Conservation (phyloP, 2,888 invertebrate genomes). For the Temnothorax rugatulus region DNA sequence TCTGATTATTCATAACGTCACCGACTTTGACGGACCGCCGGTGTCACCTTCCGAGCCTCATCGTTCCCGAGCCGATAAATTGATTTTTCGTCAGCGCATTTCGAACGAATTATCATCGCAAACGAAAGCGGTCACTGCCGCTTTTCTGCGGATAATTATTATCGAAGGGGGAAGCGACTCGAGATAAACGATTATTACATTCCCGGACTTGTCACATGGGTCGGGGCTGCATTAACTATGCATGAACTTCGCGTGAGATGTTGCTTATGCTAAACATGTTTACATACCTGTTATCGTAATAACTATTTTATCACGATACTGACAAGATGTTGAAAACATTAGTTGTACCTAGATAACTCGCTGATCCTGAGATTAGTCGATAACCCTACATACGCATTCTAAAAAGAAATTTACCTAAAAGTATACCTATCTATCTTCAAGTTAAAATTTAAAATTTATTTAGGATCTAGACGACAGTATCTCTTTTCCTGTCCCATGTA, state of each 20-base stretch:
- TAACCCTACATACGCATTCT: not conserved
- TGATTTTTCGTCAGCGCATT: slow-evolving; percentile 13
- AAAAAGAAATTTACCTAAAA: not conserved
- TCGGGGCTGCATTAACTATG: not conserved
- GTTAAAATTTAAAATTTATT: not conserved
- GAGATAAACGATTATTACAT: slow-evolving; percentile 6
- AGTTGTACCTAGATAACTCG: too few species aligned
- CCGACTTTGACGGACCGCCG: slow-evolving; percentile 56
- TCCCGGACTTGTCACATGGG: not conserved
- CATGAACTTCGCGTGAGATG: slow-evolving; percentile 1
- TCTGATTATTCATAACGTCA: slow-evolving; percentile 69
- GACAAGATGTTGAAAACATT: not conserved
- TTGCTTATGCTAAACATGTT: not conserved
- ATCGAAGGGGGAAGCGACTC: slow-evolving; percentile 17
- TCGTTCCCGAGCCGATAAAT: slow-evolving; percentile 48
- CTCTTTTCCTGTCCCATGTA: not conserved
- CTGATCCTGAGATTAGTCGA: too few species aligned
- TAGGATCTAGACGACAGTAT: not conserved
- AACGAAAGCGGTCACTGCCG: not conserved
- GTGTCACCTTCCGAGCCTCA: slow-evolving; percentile 63
- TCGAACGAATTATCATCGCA: not conserved
- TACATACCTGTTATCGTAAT: slow-evolving; percentile 1
- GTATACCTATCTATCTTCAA: not conserved
- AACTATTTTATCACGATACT: not conserved
- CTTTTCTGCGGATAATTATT: slow-evolving; percentile 30